Conservation (phyloP, 2,888 invertebrate species). For the Falcaria lacertinaria region DNA sequence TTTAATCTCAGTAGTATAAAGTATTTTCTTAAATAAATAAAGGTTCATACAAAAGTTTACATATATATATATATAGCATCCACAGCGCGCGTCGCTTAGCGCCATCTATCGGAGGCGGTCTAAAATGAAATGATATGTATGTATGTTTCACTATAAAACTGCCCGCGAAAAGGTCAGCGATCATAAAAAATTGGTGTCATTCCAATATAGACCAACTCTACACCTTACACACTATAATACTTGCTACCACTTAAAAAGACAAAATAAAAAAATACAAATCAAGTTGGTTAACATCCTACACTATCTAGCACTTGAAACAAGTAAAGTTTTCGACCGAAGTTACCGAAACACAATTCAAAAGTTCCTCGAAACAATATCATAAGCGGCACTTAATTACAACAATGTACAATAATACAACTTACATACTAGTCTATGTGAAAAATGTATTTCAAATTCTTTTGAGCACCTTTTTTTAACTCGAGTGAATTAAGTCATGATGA, state of each 20-base stretch:
- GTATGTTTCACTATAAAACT: no score
- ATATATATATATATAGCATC: constrained; percentile 43
- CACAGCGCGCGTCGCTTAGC: constrained; percentile 11
- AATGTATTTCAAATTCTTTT: constrained; percentile 2
- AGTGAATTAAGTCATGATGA: no score
- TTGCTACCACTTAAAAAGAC: constrained; percentile 44
- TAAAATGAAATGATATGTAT: constrained; percentile 1
- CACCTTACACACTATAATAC: constrained; percentile 51
- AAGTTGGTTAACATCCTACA: constrained; percentile 36
- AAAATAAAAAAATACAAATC: constrained; percentile 48
- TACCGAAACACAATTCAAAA: constrained; percentile 2
- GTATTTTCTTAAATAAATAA: constrained; percentile 56
- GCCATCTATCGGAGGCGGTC: background rate
- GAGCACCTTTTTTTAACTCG: constrained; percentile 11
- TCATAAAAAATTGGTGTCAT: background rate
- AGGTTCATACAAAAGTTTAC: constrained; percentile 61
- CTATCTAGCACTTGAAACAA: constrained; percentile 1
- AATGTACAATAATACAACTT: constrained; percentile 5
- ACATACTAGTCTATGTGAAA: constrained; percentile 3
- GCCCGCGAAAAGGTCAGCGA: no score
- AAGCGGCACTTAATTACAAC: background rate
- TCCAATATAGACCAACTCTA: background rate
- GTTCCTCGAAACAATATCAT: background rate
- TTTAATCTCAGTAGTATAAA: constrained; percentile 46
- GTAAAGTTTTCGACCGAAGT: constrained; percentile 33